Evolutionary conservation across 2,888 invertebrate species (phyloP).

Genomic region (Dendrolimus houi): DNA sequence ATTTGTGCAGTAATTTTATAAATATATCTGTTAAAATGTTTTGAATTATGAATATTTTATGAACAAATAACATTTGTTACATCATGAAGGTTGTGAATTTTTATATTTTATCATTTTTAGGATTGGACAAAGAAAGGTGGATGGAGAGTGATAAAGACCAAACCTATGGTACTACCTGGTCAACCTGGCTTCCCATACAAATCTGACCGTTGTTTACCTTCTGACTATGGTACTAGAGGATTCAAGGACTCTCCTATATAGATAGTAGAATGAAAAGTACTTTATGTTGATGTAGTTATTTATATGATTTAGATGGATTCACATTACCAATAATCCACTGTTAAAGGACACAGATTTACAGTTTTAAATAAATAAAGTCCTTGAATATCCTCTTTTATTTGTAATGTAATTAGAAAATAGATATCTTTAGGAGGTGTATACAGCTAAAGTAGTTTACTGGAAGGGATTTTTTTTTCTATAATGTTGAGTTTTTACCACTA

Average conservation of each 20-base stretch:
- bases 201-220: constrained; percentile 71
- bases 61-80: neutral
- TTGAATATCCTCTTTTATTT: too few relatives aligned
- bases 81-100: neutral
- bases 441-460: too few relatives aligned
- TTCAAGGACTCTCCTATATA: constrained; percentile 80
- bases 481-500: too few relatives aligned
- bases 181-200: constrained; percentile 81
- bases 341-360: too few relatives aligned
- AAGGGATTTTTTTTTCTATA: too few relatives aligned
- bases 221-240: constrained; percentile 83
- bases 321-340: too few relatives aligned
- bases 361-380: too few relatives aligned
- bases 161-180: constrained; percentile 78
- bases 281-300: neutral
- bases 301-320: neutral
- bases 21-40: too few relatives aligned
- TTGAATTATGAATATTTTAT: neutral
- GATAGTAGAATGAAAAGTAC: constrained; percentile 14
- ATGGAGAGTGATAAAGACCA: constrained; percentile 78
- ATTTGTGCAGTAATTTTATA: too few relatives aligned
- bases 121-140: constrained; percentile 88
- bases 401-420: too few relatives aligned
- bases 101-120: constrained; percentile 42
- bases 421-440: too few relatives aligned